A percentile compares a stretch with the other conserved stretches of the same genome.
These are phyloP conservation scores for Clitarchus hookeri DNA, from an alignment of 2,888 invertebrate genomes.

Conservation along the genomic window DNA sequence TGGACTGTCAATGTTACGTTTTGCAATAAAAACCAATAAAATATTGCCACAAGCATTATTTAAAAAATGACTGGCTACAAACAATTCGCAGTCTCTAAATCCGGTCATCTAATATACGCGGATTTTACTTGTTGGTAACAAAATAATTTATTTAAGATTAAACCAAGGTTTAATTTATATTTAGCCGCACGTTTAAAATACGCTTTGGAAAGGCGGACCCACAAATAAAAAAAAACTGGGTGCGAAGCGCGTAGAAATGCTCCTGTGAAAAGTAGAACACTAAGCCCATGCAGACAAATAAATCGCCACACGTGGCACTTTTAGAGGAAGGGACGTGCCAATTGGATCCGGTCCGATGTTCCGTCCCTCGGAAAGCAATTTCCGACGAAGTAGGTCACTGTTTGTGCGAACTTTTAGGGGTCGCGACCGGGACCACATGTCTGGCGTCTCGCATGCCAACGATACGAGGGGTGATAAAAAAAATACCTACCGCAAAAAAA, in stretches of 20 bases:
- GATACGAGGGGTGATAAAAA: not conserved
- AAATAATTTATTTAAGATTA: too few relatives aligned
- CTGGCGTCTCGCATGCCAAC: slow-evolving; percentile 1
- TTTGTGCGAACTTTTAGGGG: not conserved
- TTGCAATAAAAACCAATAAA: too few relatives aligned
- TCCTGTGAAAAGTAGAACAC: not conserved
- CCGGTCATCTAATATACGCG: too few relatives aligned
- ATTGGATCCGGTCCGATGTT: not conserved
- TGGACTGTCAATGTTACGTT: too few relatives aligned
- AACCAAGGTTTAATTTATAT: too few relatives aligned
- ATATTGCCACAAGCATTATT: too few relatives aligned
- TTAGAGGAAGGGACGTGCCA: not conserved
- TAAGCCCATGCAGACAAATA: not conserved
- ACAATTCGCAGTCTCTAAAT: too few relatives aligned
- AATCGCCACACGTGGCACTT: not conserved
- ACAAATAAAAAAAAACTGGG: not conserved
- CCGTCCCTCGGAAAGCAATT: not conserved
- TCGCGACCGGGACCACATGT: not conserved
- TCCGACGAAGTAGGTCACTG: not conserved
- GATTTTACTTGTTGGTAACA: too few relatives aligned
- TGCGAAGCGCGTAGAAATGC: not conserved
- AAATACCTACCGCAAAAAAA: not conserved
- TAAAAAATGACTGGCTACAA: too few relatives aligned
- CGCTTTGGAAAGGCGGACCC: too few relatives aligned
- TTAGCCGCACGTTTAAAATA: too few relatives aligned